Percentiles rank a stretch among this genome's conserved stretches.
These are phyloP conservation scores for Panulirus ornatus DNA, from an alignment of 1,140 invertebrate genomes.

Conservation along the genomic window DNA sequence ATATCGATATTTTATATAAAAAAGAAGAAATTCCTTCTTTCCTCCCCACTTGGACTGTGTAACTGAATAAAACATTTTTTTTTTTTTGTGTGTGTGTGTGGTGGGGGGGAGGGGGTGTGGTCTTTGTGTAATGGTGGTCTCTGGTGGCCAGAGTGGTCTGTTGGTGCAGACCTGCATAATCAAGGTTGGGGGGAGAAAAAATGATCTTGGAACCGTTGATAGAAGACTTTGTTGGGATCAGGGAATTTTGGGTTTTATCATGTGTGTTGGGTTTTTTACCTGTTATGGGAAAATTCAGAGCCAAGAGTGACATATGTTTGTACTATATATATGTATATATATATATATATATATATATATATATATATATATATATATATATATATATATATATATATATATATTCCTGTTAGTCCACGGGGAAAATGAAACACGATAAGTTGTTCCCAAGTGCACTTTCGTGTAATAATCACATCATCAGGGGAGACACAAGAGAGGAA, in stretches of 20 bases:
- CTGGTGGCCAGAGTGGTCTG: not conserved
- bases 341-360: too few relatives aligned
- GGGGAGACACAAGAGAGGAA: too few relatives aligned
- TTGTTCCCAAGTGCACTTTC: too few relatives aligned
- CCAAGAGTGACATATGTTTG: not conserved
- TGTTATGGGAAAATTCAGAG: too few relatives aligned
- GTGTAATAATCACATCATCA: too few relatives aligned
- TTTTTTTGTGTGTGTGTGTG: not conserved
- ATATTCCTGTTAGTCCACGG: too few relatives aligned
- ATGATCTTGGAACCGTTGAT: not conserved
- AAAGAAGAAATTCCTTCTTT: too few relatives aligned
- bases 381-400: not conserved
- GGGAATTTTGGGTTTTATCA: not conserved
- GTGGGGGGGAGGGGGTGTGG: not conserved
- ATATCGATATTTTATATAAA: too few relatives aligned
- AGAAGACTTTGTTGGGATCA: not conserved
- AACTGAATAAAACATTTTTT: not conserved
- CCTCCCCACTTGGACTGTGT: not conserved
- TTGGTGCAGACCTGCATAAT: not conserved
- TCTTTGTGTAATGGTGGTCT: not conserved
- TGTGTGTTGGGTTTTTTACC: too few relatives aligned
- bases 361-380: too few relatives aligned
- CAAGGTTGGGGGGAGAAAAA: not conserved
- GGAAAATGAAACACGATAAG: too few relatives aligned
- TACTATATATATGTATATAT: too few relatives aligned